Evolutionary conservation across 2,113 vertebrate species (phyloP).

Genomic region (Monopterus albus): DNA sequence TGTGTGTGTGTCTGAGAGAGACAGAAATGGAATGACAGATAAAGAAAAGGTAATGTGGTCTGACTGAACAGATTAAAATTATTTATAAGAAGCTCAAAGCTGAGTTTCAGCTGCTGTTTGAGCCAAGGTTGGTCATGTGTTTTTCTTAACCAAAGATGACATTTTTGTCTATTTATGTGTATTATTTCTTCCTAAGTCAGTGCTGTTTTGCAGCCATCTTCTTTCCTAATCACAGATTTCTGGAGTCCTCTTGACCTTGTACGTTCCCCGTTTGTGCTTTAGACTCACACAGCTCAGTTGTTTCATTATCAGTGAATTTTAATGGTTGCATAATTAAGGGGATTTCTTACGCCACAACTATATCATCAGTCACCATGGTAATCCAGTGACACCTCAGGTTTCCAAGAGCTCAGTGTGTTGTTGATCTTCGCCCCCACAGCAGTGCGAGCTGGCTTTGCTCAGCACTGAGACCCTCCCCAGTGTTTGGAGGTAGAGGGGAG

Average conservation of each 20-base stretch:
- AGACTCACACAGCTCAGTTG: neutral
- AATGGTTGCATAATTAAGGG: neutral
- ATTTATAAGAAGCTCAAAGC: constrained; percentile 1
- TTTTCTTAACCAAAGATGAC: too few relatives aligned
- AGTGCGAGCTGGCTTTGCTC: constrained; percentile 28
- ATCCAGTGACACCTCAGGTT: constrained; percentile 32
- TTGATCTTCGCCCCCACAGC: constrained; percentile 9
- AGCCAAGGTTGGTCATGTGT: neutral
- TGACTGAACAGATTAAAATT: constrained; percentile 34
- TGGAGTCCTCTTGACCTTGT: neutral
- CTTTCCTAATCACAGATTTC: too few relatives aligned
- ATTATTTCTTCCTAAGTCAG: too few relatives aligned
- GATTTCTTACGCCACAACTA: constrained; percentile 2
- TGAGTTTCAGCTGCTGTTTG: neutral
- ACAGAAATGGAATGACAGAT: constrained; percentile 15
- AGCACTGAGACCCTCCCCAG: neutral
- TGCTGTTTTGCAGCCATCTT: too few relatives aligned
- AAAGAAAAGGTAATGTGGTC: constrained; percentile 27
- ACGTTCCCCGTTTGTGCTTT: neutral
- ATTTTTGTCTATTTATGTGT: too few relatives aligned
- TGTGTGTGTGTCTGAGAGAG: constrained; percentile 1
- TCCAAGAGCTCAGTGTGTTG: constrained; percentile 30
- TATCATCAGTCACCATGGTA: constrained; percentile 18
- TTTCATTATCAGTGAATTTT: neutral
- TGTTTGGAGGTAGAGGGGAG: constrained; percentile 9